Evolutionary conservation across 2,888 invertebrate genomes (phyloP).

Genomic region (Serrognathus titanus): DNA sequence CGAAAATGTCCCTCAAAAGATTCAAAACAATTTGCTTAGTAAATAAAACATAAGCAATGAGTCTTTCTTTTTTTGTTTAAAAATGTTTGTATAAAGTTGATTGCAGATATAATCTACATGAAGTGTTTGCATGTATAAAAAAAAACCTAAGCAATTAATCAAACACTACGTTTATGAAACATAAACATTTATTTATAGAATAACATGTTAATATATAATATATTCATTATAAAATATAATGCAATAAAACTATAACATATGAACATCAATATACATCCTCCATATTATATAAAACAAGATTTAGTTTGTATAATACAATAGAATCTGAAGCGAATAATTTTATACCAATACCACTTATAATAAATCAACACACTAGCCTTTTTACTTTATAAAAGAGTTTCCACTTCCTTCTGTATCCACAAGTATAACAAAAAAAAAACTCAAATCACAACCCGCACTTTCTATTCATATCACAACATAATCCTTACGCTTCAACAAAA

Average conservation of each 20-base stretch:
- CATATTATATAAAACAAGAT: constrained; percentile 1
- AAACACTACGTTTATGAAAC: neutral
- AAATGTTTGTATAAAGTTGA: too few relatives aligned
- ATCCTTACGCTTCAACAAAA: too few relatives aligned
- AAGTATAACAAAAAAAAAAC: neutral
- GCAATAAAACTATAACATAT: neutral
- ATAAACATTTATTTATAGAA: constrained; percentile 15
- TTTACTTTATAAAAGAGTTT: neutral
- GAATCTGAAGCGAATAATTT: neutral
- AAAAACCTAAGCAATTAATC: neutral
- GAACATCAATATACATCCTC: neutral
- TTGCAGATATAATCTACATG: too few relatives aligned
- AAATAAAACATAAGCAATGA: too few relatives aligned
- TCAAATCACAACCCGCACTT: constrained; percentile 1
- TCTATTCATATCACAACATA: neutral
- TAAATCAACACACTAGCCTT: constrained; percentile 1
- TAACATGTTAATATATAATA: constrained; percentile 8
- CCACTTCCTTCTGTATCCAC: neutral
- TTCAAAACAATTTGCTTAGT: too few relatives aligned
- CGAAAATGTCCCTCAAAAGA: too few relatives aligned
- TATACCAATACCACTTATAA: neutral
- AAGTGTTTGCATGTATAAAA: too few relatives aligned
- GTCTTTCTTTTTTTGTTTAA: too few relatives aligned
- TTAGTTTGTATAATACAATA: neutral
- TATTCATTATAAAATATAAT: constrained; percentile 2